These are phyloP conservation scores for Gavia stellata DNA, from an alignment of 2,113 vertebrate genomes.

Conservation along the genomic window DNA sequence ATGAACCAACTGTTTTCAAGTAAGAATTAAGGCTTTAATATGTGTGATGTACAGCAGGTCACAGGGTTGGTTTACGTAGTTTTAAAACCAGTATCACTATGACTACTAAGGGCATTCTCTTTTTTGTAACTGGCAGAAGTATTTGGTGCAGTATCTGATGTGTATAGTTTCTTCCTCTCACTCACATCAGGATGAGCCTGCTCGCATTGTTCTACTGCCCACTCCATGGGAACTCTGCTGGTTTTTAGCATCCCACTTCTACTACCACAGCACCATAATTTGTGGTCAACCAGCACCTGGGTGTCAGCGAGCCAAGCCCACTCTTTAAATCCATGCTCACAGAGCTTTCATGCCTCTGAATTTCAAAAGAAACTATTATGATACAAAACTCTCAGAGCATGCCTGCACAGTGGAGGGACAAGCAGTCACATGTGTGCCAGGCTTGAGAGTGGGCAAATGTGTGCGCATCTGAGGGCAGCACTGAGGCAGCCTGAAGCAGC, in stretches of 20 bases:
- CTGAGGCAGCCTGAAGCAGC: neutral
- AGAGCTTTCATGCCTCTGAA: neutral
- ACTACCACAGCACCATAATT: neutral
- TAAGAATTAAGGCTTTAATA: neutral
- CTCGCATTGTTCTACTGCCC: neutral
- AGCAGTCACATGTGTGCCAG: neutral
- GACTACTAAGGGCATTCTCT: neutral
- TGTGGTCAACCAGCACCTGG: neutral
- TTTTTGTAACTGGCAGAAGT: neutral
- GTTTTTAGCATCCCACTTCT: neutral
- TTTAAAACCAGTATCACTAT: neutral
- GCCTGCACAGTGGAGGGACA: neutral
- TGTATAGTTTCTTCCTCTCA: neutral
- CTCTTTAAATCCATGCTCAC: neutral
- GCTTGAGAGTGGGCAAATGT: accelerated
- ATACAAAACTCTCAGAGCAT: neutral
- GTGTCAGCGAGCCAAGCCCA: neutral
- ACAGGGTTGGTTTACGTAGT: neutral
- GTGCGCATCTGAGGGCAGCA: accelerated
- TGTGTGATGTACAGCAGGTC: neutral
- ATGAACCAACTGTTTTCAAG: neutral
- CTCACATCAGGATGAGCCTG: neutral
- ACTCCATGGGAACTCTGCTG: neutral
- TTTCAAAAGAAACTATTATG: neutral
- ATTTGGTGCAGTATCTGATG: neutral